Evolutionary conservation across 1,140 invertebrate species (phyloP), one percentile per base, ranked within the genome.

Genomic region (Drosophila novamexicana): DNA sequence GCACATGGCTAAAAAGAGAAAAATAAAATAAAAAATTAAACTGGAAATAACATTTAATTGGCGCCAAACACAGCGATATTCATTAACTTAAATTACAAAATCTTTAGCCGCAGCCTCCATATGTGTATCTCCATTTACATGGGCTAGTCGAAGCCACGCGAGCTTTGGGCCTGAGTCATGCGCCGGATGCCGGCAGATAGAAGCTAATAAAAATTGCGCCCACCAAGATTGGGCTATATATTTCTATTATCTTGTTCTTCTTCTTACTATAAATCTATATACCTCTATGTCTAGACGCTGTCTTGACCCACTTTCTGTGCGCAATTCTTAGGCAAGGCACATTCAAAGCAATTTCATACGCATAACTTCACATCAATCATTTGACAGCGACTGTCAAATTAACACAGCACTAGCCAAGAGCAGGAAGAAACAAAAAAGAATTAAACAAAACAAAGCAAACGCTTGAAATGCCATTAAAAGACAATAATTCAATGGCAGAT

Each of bases 1-100:
- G 84, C 84, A 83, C 83, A 88, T 88, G 83, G 76, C 83, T 88
- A 65, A 83, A 88, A 88, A 2, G 40, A 62, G 34, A 68, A 42
- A 40, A 22, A 9, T 62, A 63, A 50, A n/a, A 47, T 69, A 68
- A 58, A 53, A 54, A 18, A 54, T 52, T n/a, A 58, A 77, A 73
- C 53, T 42, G 58, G 57, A 61, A 75, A 77, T 36, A 32, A 59
- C 67, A 42, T 53, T 75, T 75, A 75, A 75, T 75, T 75, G 58
- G 32, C 18, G 18, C n/a, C 67, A 36, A 62, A 29, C 59, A n/a
- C 16, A 45, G 36, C 58, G 42, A 70, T 70, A 75, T 70, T 70
- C 72, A 75, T 75, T 75, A 75, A 70, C 72, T 57, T 18, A 52
- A 39, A 58, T 75, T 75, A 71, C 72, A 75, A 75, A 62, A 75